These are phyloP conservation scores for Cheilosia impressa DNA, from an alignment of 2,888 invertebrate genomes.

Conservation along the genomic window DNA sequence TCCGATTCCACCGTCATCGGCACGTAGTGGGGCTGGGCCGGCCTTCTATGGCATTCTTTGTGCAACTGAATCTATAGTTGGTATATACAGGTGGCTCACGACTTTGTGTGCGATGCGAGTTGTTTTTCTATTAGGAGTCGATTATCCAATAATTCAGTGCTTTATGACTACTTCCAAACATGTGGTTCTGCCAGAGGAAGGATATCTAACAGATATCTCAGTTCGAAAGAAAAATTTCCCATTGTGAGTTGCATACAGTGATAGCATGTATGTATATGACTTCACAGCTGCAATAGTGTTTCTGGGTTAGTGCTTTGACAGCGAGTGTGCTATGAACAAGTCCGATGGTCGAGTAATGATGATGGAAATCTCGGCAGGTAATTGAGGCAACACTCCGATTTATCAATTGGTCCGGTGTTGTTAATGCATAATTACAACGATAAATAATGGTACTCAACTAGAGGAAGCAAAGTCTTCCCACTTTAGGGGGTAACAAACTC, in stretches of 20 bases:
- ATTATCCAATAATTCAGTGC: slow-evolving; percentile 73
- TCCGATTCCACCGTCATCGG: slow-evolving; percentile 62
- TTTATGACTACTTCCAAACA: slow-evolving; percentile 62
- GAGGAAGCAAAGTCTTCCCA: not conserved
- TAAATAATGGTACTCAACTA: too few species aligned
- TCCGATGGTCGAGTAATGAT: slow-evolving; percentile 12
- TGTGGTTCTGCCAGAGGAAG: slow-evolving; percentile 36
- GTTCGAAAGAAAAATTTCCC: slow-evolving; percentile 26
- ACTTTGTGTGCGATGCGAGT: slow-evolving; percentile 54
- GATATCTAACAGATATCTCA: slow-evolving; percentile 12
- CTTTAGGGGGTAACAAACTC: not conserved
- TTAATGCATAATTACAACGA: not conserved
- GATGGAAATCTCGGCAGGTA: slow-evolving; percentile 44
- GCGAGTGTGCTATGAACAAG: slow-evolving; percentile 11
- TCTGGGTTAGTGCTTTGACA: slow-evolving; percentile 49
- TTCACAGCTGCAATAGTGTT: slow-evolving; percentile 34
- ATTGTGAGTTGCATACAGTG: not conserved
- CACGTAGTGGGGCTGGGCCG: slow-evolving; percentile 69
- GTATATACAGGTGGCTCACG: slow-evolving; percentile 69
- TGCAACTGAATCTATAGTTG: slow-evolving; percentile 52
- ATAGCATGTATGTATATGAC: slow-evolving; percentile 1
- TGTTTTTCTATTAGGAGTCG: slow-evolving; percentile 69
- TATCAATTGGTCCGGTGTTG: not conserved
- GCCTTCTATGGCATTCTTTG: slow-evolving; percentile 61
- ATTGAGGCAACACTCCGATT: slow-evolving; percentile 45